phyloP scores from a whole-genome alignment of 2,888 invertebrate genomes.

The Oligia fasciuncula region DNA sequence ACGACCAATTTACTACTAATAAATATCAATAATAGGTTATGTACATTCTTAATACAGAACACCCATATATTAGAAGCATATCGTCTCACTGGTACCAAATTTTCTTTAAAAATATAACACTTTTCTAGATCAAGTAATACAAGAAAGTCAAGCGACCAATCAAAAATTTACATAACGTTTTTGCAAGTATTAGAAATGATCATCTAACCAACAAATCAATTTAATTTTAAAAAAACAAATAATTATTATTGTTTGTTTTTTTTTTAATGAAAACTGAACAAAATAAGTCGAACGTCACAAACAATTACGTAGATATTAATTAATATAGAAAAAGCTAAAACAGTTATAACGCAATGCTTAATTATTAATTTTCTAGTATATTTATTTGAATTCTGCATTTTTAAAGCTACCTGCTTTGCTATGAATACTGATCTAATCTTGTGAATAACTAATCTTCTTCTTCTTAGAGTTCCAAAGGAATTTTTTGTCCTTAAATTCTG shows the following conservation, averaged over 20 bases:
- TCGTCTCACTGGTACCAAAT: not conserved
- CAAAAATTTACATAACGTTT: not conserved
- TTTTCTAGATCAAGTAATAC: not conserved
- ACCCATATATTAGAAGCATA: constrained; percentile 16
- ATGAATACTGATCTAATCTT: constrained; percentile 14
- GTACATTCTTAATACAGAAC: constrained; percentile 8
- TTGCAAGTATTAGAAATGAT: not conserved
- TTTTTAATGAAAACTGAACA: too few relatives aligned
- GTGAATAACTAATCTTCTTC: constrained; percentile 3
- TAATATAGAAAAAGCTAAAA: constrained; percentile 47
- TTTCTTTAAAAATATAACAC: not conserved
- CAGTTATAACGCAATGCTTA: constrained; percentile 37
- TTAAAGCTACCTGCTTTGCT: too few relatives aligned
- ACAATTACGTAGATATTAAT: constrained; percentile 55
- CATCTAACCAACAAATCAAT: not conserved
- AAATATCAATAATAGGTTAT: constrained; percentile 8
- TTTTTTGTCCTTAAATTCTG: too few relatives aligned
- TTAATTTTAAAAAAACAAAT: not conserved
- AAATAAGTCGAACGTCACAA: constrained; percentile 57
- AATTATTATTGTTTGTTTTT: too few relatives aligned
- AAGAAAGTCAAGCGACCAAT: not conserved
- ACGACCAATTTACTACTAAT: constrained; percentile 14
- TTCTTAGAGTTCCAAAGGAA: too few relatives aligned
- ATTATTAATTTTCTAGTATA: constrained; percentile 56
- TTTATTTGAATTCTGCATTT: constrained; percentile 43